Evolutionary conservation across 2,888 invertebrate species (phyloP).

Genomic region (Nephrotoma guestfalica): DNA sequence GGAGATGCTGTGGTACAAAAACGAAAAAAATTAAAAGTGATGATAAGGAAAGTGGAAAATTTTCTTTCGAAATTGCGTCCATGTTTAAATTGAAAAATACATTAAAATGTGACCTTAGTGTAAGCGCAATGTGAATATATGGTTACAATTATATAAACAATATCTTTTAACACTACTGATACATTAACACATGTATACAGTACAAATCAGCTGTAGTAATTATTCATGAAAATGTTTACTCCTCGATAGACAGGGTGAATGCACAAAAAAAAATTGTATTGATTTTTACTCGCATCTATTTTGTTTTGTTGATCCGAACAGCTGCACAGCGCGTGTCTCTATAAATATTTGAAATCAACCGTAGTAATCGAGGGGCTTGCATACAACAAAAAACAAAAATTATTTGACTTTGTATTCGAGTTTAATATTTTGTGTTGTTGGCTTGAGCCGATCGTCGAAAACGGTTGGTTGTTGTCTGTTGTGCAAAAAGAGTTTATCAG

Average conservation of each 20-base stretch:
- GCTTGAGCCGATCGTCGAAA: slow-evolving; percentile 1
- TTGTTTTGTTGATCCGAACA: no score
- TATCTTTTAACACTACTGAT: background rate
- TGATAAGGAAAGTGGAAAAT: background rate
- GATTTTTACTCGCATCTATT: background rate
- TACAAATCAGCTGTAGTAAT: background rate
- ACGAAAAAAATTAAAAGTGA: background rate
- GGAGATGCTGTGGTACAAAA: background rate
- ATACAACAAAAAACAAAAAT: background rate
- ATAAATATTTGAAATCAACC: background rate
- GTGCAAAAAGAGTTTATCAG: background rate
- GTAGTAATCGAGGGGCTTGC: background rate
- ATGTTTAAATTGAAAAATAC: background rate
- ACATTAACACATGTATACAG: background rate
- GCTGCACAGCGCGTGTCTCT: background rate
- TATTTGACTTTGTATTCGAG: background rate
- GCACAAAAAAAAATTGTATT: background rate
- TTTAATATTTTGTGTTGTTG: background rate
- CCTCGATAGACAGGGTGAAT: background rate
- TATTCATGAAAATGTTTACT: background rate
- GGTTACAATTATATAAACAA: background rate
- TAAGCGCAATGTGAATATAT: background rate
- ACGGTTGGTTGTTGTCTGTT: background rate
- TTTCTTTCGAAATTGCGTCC: background rate
- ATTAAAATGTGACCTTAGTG: background rate